phyloP scores from a whole-genome alignment of 1,140 invertebrate species.

The Bombus superbus region DNA sequence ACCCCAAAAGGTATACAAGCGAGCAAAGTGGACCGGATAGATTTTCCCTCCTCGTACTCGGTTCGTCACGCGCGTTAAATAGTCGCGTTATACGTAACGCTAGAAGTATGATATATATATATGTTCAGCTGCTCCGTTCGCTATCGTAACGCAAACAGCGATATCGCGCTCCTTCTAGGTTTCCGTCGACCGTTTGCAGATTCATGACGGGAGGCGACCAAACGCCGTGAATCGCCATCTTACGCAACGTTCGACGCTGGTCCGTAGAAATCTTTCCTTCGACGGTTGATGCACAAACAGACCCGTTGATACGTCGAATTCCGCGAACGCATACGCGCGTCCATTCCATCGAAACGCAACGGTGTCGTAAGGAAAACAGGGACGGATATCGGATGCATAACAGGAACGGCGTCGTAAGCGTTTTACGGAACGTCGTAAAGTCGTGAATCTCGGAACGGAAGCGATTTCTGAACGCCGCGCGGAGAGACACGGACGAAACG shows the following conservation, averaged over 20 bases:
- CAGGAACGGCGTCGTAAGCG: constrained; percentile 9
- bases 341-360: constrained; percentile 44
- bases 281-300: background rate
- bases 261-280: background rate
- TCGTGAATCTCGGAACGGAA: background rate
- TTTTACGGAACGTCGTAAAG: background rate
- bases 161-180: background rate
- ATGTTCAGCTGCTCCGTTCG: background rate
- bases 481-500: background rate
- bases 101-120: too few species aligned
- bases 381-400: constrained; percentile 27
- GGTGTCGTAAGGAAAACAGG: background rate
- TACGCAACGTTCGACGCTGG: background rate
- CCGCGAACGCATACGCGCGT: constrained; percentile 45
- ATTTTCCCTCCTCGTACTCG: background rate
- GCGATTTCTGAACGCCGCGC: background rate
- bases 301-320: constrained; percentile 1
- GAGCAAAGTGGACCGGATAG: background rate
- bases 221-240: too few species aligned
- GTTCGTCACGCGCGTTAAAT: background rate
- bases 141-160: background rate
- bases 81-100: background rate
- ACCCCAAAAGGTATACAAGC: background rate
- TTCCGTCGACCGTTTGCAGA: background rate
- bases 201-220: background rate